These are phyloP conservation scores for Panagrolaimus sp. DNA, from an alignment of 1,140 invertebrate species.

Conservation along the genomic window DNA sequence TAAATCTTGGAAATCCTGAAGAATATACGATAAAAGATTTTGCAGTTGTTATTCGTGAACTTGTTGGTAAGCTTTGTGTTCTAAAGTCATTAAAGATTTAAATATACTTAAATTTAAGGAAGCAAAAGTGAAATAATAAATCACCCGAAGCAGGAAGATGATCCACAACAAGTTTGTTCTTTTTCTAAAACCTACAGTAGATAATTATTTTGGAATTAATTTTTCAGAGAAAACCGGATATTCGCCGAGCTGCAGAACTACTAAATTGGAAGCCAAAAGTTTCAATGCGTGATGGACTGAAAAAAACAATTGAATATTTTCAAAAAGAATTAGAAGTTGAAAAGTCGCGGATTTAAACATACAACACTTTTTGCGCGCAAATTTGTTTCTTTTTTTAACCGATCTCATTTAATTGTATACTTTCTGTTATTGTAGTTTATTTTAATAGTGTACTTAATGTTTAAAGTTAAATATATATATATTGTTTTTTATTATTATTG, in stretches of 20 bases:
- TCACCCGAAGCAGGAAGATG: slow-evolving; percentile 67
- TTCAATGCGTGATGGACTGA: slow-evolving; percentile 50
- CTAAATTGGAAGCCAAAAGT: slow-evolving; percentile 88
- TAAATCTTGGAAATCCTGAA: slow-evolving; percentile 95
- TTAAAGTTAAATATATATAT: too few relatives aligned
- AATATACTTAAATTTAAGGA: slow-evolving; percentile 19
- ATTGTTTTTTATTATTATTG: too few relatives aligned
- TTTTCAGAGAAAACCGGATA: slow-evolving; percentile 88
- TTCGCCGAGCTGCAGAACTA: slow-evolving; percentile 74
- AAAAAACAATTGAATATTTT: slow-evolving; percentile 53
- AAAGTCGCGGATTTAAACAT: slow-evolving; percentile 10
- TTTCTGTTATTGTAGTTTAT: too few relatives aligned
- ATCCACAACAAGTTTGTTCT: slow-evolving; percentile 87
- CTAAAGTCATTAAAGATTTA: background rate
- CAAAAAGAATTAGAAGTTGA: slow-evolving; percentile 46
- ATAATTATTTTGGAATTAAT: too few relatives aligned
- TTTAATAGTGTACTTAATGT: too few relatives aligned
- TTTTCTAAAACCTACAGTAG: too few relatives aligned
- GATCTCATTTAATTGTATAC: too few relatives aligned
- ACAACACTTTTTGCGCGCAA: too few relatives aligned
- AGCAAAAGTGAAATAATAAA: slow-evolving; percentile 78
- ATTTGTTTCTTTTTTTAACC: too few relatives aligned
- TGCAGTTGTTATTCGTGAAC: slow-evolving; percentile 79
- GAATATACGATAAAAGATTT: slow-evolving; percentile 95
- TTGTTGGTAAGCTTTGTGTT: slow-evolving; percentile 60